A percentile compares a stretch with the other conserved stretches of the same genome.
phyloP scores from a whole-genome alignment of 2,113 vertebrate species.

The Jacana jacana region DNA sequence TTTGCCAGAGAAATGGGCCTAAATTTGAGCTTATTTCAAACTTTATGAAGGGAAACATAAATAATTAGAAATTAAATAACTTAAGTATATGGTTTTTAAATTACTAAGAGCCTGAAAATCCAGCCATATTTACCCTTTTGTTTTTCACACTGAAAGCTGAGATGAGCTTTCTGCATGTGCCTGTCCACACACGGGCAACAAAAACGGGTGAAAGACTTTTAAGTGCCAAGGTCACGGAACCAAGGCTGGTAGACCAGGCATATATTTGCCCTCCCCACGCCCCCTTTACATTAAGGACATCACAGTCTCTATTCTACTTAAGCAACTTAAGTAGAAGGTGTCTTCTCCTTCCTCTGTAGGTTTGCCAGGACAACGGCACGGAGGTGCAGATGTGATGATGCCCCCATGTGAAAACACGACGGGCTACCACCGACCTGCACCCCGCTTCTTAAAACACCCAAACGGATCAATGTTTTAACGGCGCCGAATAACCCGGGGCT shows the following conservation, averaged over 20 bases:
- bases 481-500: rapidly evolving
- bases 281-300: neutral
- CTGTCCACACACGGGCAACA: neutral
- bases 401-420: rapidly evolving
- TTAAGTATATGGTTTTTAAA: neutral
- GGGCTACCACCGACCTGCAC: neutral
- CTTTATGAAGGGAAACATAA: neutral
- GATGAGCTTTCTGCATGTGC: rapidly evolving
- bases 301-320: rapidly evolving
- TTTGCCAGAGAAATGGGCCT: neutral
- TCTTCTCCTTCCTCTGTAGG: neutral
- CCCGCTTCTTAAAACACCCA: rapidly evolving
- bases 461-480: rapidly evolving
- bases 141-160: neutral
- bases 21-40: neutral
- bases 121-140: neutral
- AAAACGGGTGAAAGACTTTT: rapidly evolving
- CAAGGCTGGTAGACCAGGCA: neutral
- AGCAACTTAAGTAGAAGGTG: neutral
- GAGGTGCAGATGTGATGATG: neutral
- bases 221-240: neutral
- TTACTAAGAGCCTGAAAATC: neutral
- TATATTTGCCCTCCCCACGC: rapidly evolving
- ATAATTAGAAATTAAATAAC: neutral
- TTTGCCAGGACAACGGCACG: neutral